Evolutionary conservation across 2,113 vertebrate genomes (phyloP).

Genomic region (Onychostoma macrolepis): DNA sequence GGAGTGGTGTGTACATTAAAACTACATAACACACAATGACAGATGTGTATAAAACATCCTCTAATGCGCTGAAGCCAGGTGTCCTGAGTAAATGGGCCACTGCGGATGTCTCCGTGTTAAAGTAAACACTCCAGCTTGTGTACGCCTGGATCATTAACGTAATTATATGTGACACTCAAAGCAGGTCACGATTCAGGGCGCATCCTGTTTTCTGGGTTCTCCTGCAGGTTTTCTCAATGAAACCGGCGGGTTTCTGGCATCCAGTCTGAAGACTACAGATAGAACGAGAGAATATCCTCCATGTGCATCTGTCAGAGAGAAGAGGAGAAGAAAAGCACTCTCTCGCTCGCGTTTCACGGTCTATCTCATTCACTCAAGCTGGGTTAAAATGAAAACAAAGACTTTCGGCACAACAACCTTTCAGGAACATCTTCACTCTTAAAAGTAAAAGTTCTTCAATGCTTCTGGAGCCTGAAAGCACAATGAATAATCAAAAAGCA

Average conservation of each 20-base stretch:
- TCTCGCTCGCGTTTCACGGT: background rate
- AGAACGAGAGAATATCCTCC: background rate
- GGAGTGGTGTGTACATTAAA: conserved; percentile 19
- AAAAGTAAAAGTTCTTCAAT: background rate
- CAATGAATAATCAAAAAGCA: background rate
- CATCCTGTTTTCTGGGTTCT: background rate
- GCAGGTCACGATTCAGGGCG: background rate
- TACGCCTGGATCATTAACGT: background rate
- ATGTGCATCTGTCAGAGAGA: background rate
- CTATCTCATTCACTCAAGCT: background rate
- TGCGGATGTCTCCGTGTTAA: background rate
- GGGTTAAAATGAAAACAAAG: background rate
- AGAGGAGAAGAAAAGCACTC: background rate
- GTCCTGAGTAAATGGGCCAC: background rate
- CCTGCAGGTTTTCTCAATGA: background rate
- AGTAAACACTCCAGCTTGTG: background rate
- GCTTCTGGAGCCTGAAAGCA: background rate
- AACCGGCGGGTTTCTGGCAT: background rate
- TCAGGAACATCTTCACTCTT: background rate
- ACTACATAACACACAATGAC: background rate
- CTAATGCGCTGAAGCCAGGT: conserved; percentile 6
- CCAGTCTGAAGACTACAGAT: background rate
- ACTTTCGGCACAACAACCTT: background rate
- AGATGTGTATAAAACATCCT: conserved; percentile 19
- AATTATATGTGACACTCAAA: background rate